Evolutionary conservation across 92 coral and sea anemone genomes (phyloP).

Genomic region (Paragorgia papillata): DNA sequence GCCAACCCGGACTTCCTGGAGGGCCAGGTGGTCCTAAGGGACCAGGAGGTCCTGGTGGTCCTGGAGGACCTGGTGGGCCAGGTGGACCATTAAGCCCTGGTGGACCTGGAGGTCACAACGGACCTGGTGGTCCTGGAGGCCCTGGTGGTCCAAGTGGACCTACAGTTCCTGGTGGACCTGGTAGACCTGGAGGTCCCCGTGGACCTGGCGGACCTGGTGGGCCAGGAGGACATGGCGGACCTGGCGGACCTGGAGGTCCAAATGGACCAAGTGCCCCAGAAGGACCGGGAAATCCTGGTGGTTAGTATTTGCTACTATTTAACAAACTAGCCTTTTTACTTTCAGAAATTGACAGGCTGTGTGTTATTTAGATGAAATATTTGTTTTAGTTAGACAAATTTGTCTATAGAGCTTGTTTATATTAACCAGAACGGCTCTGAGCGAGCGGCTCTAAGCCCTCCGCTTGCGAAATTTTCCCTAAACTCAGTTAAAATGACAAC

Average conservation of each 20-base stretch:
- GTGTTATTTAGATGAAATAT: too few relatives aligned
- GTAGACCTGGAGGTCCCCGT: conserved; percentile 85
- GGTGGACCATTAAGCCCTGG: conserved; percentile 43
- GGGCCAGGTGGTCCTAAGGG: conserved; percentile 40
- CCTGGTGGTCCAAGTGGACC: conserved; percentile 85
- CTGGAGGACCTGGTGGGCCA: conserved; percentile 55
- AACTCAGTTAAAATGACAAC: too few relatives aligned
- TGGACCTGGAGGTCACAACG: conserved; percentile 77
- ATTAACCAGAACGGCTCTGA: too few relatives aligned
- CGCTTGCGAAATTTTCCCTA: too few relatives aligned
- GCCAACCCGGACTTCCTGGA: conserved; percentile 18
- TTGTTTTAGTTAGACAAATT: too few relatives aligned
- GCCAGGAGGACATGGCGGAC: conserved; percentile 67
- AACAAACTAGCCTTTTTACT: too few relatives aligned
- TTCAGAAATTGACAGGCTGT: too few relatives aligned
- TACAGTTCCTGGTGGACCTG: conserved; percentile 77
- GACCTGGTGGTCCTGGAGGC: conserved; percentile 68
- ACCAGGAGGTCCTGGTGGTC: conserved; percentile 67
- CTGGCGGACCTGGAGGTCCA: conserved; percentile 77
- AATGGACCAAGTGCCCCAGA: conserved; percentile 49
- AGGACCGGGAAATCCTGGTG: conserved; percentile 55
- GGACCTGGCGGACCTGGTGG: conserved; percentile 86
- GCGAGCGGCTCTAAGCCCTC: too few relatives aligned
- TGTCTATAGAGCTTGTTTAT: too few relatives aligned
- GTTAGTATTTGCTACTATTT: conserved; percentile 55